Evolutionary conservation across 2,888 invertebrate species (phyloP).

Genomic region (Ochropleura plecta): DNA sequence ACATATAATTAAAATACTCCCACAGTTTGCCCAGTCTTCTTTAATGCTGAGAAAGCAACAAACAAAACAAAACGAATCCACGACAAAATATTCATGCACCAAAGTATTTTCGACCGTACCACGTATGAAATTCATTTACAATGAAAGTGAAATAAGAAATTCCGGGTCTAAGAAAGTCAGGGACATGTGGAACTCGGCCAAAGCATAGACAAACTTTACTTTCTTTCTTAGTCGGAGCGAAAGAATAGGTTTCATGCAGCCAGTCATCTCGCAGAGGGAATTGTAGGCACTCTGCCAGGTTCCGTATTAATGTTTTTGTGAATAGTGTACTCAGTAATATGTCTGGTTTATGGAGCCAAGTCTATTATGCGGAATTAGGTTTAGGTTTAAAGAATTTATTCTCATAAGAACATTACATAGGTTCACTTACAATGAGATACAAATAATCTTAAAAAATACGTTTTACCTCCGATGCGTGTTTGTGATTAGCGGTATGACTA

Average conservation of each 20-base stretch:
- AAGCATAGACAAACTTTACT: conserved; percentile 39
- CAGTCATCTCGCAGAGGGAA: conserved; percentile 35
- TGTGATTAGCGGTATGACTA: too few species aligned
- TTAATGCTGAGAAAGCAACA: neutral
- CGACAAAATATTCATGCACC: neutral
- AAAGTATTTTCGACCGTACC: neutral
- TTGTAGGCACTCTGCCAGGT: conserved; percentile 50
- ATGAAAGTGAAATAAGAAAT: conserved; percentile 25
- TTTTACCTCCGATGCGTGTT: too few species aligned
- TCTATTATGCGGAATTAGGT: conserved; percentile 4
- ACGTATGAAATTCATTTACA: conserved; percentile 24
- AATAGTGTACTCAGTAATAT: conserved; percentile 26
- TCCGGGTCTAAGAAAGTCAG: neutral
- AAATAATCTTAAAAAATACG: too few species aligned
- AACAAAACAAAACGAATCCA: neutral
- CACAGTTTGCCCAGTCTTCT: neutral
- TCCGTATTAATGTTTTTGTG: conserved; percentile 14
- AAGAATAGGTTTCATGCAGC: conserved; percentile 53
- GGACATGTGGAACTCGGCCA: conserved; percentile 47
- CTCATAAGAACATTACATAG: too few species aligned
- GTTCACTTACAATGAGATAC: too few species aligned
- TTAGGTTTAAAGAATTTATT: too few species aligned
- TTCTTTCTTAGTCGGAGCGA: conserved; percentile 34
- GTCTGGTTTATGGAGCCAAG: conserved; percentile 2
- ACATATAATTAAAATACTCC: too few species aligned